These are phyloP conservation scores for Agriopis aurantiaria DNA, from an alignment of 2,888 invertebrate species.

Conservation along the genomic window DNA sequence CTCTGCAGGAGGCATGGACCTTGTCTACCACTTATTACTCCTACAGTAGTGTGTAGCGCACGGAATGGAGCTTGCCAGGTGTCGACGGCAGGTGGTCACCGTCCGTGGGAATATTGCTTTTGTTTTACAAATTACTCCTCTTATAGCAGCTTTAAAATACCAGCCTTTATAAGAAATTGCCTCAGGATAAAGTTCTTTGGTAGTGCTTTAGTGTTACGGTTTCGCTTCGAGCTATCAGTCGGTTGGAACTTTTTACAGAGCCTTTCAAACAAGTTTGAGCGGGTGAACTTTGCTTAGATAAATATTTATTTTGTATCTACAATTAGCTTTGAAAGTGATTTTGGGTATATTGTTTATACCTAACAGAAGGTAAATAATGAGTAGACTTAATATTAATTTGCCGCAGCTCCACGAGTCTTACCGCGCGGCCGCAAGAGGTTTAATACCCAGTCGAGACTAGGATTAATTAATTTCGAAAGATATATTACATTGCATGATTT, in stretches of 20 bases:
- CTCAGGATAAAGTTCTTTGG: not conserved
- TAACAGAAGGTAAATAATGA: slow-evolving; percentile 9
- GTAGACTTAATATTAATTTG: slow-evolving; percentile 6
- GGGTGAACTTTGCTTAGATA: not conserved
- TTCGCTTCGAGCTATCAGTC: not conserved
- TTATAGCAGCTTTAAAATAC: slow-evolving; percentile 24
- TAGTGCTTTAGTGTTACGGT: slow-evolving; percentile 1
- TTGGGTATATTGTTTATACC: not conserved
- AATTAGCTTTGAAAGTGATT: not conserved
- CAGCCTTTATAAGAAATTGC: not conserved
- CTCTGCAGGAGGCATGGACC: too few relatives aligned
- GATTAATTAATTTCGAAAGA: not conserved
- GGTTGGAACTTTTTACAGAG: not conserved
- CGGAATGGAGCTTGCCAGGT: slow-evolving; percentile 10
- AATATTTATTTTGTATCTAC: not conserved
- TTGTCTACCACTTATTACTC: not conserved
- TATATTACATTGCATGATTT: not conserved
- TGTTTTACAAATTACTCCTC: slow-evolving; percentile 27
- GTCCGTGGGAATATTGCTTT: slow-evolving; percentile 31
- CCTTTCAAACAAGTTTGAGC: not conserved
- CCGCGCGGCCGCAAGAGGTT: slow-evolving; percentile 15
- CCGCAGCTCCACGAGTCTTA: not conserved
- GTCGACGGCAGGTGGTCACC: slow-evolving; percentile 26
- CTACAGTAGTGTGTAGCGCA: not conserved
- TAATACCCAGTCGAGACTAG: not conserved